Conservation (phyloP, 2,113 vertebrate species). For the Tragelaphus buxtoni region DNA sequence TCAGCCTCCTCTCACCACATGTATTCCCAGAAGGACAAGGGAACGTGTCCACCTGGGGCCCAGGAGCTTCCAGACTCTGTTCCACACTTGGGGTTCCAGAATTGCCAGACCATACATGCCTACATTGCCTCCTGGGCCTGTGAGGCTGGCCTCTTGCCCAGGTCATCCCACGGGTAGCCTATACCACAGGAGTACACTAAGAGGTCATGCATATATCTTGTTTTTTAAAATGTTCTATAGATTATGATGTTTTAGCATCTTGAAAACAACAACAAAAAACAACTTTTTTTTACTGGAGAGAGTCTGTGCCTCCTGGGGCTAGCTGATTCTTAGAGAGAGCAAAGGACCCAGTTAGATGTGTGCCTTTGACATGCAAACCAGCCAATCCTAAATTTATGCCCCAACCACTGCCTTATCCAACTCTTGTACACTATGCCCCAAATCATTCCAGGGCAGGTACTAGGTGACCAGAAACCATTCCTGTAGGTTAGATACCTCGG, state of each 20-base stretch:
- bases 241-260: not conserved
- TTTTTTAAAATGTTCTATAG: not conserved
- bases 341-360: not conserved
- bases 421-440: not conserved
- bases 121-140: not conserved
- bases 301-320: not conserved
- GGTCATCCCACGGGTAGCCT: not conserved
- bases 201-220: not conserved
- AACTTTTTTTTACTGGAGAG: not conserved
- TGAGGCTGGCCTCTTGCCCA: not conserved
- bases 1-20: not conserved
- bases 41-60: accelerated
- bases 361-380: not conserved
- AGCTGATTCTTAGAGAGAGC: not conserved
- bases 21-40: not conserved
- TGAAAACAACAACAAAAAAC: not conserved
- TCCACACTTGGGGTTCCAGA: not conserved
- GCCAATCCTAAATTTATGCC: not conserved
- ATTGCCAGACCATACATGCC: not conserved
- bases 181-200: not conserved
- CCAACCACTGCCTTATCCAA: not conserved
- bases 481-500: not conserved
- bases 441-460: not conserved
- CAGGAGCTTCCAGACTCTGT: not conserved
- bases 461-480: not conserved